Evolutionary conservation across 2,113 vertebrate genomes (phyloP), one percentile per base, ranked within the genome.

Genomic region (Stegastes partitus): DNA sequence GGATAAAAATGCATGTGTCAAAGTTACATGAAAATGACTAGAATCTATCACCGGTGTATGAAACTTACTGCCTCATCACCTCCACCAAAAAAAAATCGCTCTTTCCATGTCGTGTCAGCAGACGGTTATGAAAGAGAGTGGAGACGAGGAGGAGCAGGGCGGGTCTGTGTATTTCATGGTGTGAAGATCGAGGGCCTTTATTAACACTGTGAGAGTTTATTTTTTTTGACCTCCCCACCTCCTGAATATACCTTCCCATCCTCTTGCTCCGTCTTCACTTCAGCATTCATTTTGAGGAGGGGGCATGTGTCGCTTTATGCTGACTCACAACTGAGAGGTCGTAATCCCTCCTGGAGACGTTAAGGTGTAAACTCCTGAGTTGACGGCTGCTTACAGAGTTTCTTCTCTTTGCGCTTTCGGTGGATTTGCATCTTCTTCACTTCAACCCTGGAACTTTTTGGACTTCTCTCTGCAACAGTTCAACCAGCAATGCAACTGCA

Each of bases 191-290:
- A 86, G 76, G 53, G 73, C 83, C 79, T 84, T 85, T 92, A 89
- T 88, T 90, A 79, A 86, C 74, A 90, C 77, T 67, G 89, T 87
- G 82, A 88, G 82, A 81, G 79, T 77, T 87, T 90, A 55, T 91
- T 83, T 90, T 84, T 76, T 77, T 73, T 19, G 2, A 85, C 69
- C 51, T 84, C 69, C 70, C 73, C 53, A 57, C 62, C 87, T 84
- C 69, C 69, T 53, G 47, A 45, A 79, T 87, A 71, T 84, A 84
- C 21, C 66, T 45, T 86, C 56, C 61, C 28, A 10, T 67, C 62
- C 49, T 77, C 72, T 75, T 58, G 5, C 81, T 81, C 58, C 71
- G 44, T 64, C 63, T 58, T 71, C 75, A 69, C 25, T 74, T 64
- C 28, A 66, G 62, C 39, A 31, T 74, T 67, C 45, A 15, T 37